Evolutionary conservation across 1,140 invertebrate species (phyloP).

Genomic region (Pseudobourletiella spinata): DNA sequence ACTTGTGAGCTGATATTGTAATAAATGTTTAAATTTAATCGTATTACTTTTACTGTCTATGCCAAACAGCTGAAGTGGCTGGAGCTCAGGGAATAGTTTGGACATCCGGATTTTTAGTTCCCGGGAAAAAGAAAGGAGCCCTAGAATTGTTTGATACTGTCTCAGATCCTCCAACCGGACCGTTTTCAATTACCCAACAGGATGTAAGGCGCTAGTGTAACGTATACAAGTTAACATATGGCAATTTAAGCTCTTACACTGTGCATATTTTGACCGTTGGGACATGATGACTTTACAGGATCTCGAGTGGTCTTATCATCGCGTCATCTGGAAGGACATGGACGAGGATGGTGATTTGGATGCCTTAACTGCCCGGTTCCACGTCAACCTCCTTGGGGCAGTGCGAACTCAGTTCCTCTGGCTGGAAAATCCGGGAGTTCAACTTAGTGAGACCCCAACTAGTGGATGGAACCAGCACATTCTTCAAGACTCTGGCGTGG

Average conservation of each 20-base stretch:
- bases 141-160: no score
- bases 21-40: no score
- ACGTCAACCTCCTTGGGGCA: slow-evolving; percentile 26
- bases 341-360: slow-evolving; percentile 43
- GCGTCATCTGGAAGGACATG: slow-evolving; percentile 44
- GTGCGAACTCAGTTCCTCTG: slow-evolving; percentile 39
- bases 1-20: no score
- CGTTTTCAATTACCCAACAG: slow-evolving; percentile 39
- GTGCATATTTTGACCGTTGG: no score
- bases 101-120: slow-evolving; percentile 43
- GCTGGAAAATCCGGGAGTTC: slow-evolving; percentile 40
- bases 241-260: neutral
- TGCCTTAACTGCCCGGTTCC: slow-evolving; percentile 41
- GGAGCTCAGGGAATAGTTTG: slow-evolving; percentile 37
- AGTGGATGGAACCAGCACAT: slow-evolving; percentile 36
- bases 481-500: no score
- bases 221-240: neutral
- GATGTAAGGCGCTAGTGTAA: neutral
- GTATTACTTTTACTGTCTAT: no score
- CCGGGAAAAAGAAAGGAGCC: slow-evolving; percentile 40
- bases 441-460: slow-evolving; percentile 38
- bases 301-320: slow-evolving; percentile 43
- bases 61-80: slow-evolving; percentile 25
- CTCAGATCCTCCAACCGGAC: no score
- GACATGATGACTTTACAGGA: no score